Evolutionary conservation across 2,113 vertebrate genomes (phyloP).

Genomic region (Festucalex cinctus): DNA sequence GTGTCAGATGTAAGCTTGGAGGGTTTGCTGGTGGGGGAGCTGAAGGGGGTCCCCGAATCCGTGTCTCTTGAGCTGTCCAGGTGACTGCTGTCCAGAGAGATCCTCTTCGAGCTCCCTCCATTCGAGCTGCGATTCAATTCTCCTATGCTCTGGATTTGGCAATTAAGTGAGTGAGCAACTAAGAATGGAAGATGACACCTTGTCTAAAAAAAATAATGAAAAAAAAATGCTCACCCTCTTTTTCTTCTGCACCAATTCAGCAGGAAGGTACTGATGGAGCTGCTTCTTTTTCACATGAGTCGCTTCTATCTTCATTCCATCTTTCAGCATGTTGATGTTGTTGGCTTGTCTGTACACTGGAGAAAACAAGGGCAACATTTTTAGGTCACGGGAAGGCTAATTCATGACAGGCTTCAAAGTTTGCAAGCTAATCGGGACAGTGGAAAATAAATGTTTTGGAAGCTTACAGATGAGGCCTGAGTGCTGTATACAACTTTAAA

Average conservation of each 20-base stretch:
- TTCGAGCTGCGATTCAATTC: slow-evolving; percentile 78
- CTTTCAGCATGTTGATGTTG: slow-evolving; percentile 92
- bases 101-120: slow-evolving; percentile 77
- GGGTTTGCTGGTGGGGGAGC: slow-evolving; percentile 72
- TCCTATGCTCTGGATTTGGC: slow-evolving; percentile 74
- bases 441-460: not conserved
- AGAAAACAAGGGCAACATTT: slow-evolving; percentile 9
- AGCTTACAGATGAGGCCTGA: not conserved
- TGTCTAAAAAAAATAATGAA: not conserved
- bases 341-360: slow-evolving; percentile 94
- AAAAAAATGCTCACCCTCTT: slow-evolving; percentile 83
- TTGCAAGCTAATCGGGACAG: not conserved
- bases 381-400: not conserved
- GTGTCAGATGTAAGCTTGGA: slow-evolving; percentile 67
- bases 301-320: slow-evolving; percentile 96
- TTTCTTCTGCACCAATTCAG: slow-evolving; percentile 87
- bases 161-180: too few species aligned
- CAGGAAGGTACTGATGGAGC: slow-evolving; percentile 89
- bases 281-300: slow-evolving; percentile 94
- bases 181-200: not conserved
- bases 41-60: slow-evolving; percentile 78
- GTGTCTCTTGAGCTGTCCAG: slow-evolving; percentile 82
- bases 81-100: slow-evolving; percentile 79
- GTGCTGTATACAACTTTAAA: too few species aligned
- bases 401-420: not conserved